A percentile compares a stretch with the other conserved stretches of the same genome.
Evolutionary conservation across 2,888 invertebrate genomes (phyloP).

Genomic region (Limnephilus auricula): DNA sequence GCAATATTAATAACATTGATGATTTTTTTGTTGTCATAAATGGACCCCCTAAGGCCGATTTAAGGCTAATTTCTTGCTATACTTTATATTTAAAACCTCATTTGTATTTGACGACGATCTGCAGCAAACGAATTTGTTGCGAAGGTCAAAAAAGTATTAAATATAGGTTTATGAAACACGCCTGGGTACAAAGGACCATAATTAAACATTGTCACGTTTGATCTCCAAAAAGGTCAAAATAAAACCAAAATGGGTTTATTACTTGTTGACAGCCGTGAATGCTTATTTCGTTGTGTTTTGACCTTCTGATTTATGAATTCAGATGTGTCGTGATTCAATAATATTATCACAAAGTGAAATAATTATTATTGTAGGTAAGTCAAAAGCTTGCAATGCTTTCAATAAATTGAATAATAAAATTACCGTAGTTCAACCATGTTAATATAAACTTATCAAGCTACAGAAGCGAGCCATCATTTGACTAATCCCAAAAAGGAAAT

Average conservation of each 20-base stretch:
- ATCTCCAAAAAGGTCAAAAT: constrained; percentile 31
- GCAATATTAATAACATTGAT: background rate
- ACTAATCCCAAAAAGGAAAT: no score
- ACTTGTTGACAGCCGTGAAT: background rate
- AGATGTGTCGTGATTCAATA: background rate
- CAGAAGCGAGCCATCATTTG: no score
- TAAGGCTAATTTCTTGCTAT: background rate
- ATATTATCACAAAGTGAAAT: background rate
- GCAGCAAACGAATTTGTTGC: background rate
- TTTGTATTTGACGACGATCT: background rate
- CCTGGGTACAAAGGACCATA: constrained; percentile 10
- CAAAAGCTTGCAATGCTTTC: background rate
- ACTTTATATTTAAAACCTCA: background rate
- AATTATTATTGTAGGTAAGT: background rate
- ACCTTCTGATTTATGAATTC: background rate
- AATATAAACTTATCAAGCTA: no score
- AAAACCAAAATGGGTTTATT: constrained; percentile 10
- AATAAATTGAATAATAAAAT: background rate
- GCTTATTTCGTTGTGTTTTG: background rate
- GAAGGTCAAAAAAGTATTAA: constrained; percentile 11
- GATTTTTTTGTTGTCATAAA: background rate
- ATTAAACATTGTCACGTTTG: constrained; percentile 30
- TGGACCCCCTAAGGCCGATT: background rate
- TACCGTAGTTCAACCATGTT: no score
- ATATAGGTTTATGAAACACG: background rate